Percentiles rank a stretch among this genome's conserved stretches.
These are phyloP conservation scores for Argyra leucocephala DNA, from an alignment of 2,888 invertebrate genomes.

Conservation along the genomic window DNA sequence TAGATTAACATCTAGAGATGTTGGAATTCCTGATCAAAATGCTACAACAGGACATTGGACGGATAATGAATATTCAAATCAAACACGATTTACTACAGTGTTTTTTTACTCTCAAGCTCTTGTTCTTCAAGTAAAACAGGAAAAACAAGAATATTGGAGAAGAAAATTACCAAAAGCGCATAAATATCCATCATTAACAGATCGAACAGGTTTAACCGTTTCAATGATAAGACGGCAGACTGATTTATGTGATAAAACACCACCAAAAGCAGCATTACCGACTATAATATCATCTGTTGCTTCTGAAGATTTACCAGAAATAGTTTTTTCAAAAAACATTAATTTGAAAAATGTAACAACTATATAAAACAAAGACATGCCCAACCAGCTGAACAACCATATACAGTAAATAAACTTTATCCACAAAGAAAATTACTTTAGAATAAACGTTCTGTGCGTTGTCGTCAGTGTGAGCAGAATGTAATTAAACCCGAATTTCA, in stretches of 20 bases:
- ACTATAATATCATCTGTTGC: conserved; percentile 52
- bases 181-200: conserved; percentile 70
- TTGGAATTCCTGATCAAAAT: conserved; percentile 85
- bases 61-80: conserved; percentile 69
- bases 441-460: conserved; percentile 83
- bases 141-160: conserved; percentile 74
- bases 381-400: conserved; percentile 79
- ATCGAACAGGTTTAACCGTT: conserved; percentile 80
- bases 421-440: conserved; percentile 78
- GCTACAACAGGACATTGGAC: conserved; percentile 87
- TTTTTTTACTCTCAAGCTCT: conserved; percentile 80
- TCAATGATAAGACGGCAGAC: conserved; percentile 73
- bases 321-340: conserved; percentile 66
- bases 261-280: conserved; percentile 47
- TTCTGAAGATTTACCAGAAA: conserved; percentile 61
- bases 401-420: conserved; percentile 58
- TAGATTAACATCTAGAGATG: conserved; percentile 93
- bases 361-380: conserved; percentile 73
- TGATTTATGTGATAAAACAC: conserved; percentile 53
- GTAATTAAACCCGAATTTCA: conserved; percentile 94
- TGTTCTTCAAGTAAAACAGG: conserved; percentile 77
- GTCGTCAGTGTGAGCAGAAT: conserved; percentile 90
- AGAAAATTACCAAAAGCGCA: conserved; percentile 68
- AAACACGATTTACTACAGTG: conserved; percentile 62
- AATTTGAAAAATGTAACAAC: conserved; percentile 76